These are phyloP conservation scores for Ophion costatus DNA, from an alignment of 2,888 invertebrate species.

Conservation along the genomic window DNA sequence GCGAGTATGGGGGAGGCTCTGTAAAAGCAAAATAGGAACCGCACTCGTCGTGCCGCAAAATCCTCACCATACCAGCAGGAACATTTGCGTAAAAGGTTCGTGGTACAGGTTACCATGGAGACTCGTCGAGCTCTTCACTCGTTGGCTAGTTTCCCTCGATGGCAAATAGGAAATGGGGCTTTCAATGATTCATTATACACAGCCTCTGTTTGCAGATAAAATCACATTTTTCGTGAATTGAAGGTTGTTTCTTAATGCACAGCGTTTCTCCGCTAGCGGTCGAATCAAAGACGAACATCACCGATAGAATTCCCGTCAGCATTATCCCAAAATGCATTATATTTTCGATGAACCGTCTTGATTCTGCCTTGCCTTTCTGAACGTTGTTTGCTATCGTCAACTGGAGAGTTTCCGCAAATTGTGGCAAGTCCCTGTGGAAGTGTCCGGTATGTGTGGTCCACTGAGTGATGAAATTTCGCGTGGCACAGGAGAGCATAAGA, in stretches of 20 bases:
- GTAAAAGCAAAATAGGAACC: conserved; percentile 68
- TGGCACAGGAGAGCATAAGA: conserved; percentile 38
- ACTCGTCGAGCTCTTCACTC: conserved; percentile 18
- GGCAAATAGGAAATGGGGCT: conserved; percentile 45
- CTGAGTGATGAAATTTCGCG: conserved; percentile 66
- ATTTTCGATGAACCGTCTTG: not conserved
- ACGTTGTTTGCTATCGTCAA: conserved; percentile 76
- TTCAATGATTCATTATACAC: conserved; percentile 17
- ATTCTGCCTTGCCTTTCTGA: not conserved
- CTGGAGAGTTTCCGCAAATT: conserved; percentile 76
- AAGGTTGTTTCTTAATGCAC: not conserved
- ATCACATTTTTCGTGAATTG: not conserved
- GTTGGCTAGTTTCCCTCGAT: conserved; percentile 26
- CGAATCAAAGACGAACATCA: too few relatives aligned
- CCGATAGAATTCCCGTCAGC: not conserved
- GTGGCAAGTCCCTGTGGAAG: conserved; percentile 71
- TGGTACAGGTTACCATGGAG: conserved; percentile 57
- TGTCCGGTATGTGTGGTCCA: conserved; percentile 16
- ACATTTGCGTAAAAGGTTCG: conserved; percentile 63
- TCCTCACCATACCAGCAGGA: conserved; percentile 69
- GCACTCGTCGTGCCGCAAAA: conserved; percentile 67
- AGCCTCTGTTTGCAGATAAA: conserved; percentile 26
- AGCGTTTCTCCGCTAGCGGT: too few relatives aligned
- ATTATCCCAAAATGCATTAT: not conserved
- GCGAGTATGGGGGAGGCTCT: conserved; percentile 16